Base-by-base conservation (phyloP, 2,888 invertebrate genomes). In the Apamea epomidion region DNA sequence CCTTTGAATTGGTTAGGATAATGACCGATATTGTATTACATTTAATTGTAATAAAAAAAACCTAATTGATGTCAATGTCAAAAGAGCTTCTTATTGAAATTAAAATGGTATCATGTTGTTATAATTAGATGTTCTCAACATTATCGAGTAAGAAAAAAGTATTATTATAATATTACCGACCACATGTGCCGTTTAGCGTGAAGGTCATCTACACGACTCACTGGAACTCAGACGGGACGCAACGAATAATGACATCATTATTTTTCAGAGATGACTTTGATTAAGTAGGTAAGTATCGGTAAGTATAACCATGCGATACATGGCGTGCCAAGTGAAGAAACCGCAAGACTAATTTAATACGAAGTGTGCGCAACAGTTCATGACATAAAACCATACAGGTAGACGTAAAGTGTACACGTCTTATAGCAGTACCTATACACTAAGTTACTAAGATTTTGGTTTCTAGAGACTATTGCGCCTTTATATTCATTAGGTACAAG, bases 201-300 rank as follows among this genome's bases (percentile, higher is more conserved):
- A 94, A 94, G 94, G 94, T 94, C 91, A 92, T 90, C 90, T 91
- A 90, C 91, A 92, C 92, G 92, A 89, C 87, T 92, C 91, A 90
- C 88, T 93, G 91, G 93, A 91, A 87, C 87, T 90, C 89, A 90
- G 91, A 93, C 92, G 90, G 91, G 91, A 90, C 92, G 91, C 90
- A 91, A 91, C 91, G 87, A 90, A 92, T 90, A 91, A 87, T 93
- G 93, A 93, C 92, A 92, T 93, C 93, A 94, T 92, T 90, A 84
- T 80, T 88, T 91, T 85, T 92, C 86, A 90, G 88, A 87, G 86
- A 91, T 86, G 86, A 89, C 88, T 88, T 72, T 88, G 87, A 91
- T 90, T 90, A 88, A 89, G 88, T 90, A 85, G 81, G 86, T 74
- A 72, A 71, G 45, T 84, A 87, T 88, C 62, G 58, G 70, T 69